phyloP scores from a whole-genome alignment of 2,113 vertebrate species.

The Eptesicus fuscus region DNA sequence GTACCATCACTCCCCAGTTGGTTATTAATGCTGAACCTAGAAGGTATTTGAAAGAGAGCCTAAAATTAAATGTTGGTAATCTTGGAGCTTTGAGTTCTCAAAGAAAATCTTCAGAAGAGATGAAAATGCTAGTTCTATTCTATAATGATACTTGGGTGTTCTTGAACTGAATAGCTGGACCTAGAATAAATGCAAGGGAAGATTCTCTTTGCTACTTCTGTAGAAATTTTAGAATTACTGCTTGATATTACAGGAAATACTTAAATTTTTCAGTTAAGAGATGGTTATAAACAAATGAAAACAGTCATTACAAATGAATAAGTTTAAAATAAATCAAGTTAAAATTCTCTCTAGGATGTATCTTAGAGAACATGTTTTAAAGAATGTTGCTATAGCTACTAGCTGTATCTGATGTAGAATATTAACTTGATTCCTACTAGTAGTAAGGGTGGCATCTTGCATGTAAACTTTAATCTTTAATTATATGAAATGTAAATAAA shows the following conservation, averaged over 20 bases:
- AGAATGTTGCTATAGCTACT: background rate
- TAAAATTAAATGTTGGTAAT: background rate
- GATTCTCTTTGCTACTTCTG: background rate
- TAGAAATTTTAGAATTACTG: background rate
- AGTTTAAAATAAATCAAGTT: background rate
- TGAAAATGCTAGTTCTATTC: background rate
- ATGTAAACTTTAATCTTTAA: background rate
- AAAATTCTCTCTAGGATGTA: background rate
- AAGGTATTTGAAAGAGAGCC: conserved; percentile 31
- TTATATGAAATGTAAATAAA: conserved; percentile 37
- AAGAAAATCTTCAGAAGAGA: background rate
- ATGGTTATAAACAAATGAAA: conserved; percentile 18
- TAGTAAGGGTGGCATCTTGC: background rate
- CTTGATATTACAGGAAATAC: background rate
- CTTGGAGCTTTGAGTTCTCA: background rate
- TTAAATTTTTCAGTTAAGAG: background rate
- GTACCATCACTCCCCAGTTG: background rate
- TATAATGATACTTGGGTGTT: background rate
- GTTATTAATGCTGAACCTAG: background rate
- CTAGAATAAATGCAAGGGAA: background rate
- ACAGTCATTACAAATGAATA: background rate
- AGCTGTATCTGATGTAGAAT: background rate
- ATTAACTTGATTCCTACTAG: background rate
- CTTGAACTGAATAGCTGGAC: background rate
- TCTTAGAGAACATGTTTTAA: background rate